phyloP scores from a whole-genome alignment of 64 coral and sea anemone species.

The Dendrophyllia cribrosa region DNA sequence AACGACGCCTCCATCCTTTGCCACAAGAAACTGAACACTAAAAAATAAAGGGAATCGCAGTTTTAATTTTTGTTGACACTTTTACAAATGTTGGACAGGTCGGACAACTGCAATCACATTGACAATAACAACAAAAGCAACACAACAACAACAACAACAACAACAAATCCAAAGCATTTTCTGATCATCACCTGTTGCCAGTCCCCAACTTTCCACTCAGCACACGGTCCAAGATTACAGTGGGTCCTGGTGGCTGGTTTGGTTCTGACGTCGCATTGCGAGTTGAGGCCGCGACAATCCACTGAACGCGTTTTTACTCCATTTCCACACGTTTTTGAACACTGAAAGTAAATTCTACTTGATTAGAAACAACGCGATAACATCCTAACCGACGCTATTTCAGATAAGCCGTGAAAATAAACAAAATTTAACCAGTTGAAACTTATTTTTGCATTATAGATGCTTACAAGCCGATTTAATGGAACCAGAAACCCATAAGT shows the following conservation, averaged over 20 bases:
- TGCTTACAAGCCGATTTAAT: too few species aligned
- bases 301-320: slow-evolving; percentile 79
- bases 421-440: too few species aligned
- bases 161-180: too few species aligned
- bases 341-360: slow-evolving; percentile 29
- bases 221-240: slow-evolving; percentile 44
- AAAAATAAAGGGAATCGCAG: not conserved
- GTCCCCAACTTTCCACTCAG: slow-evolving; percentile 51
- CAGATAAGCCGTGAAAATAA: too few species aligned
- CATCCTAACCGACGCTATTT: too few species aligned
- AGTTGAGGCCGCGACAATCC: slow-evolving; percentile 46
- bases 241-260: not conserved
- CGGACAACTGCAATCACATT: not conserved
- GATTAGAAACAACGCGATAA: too few species aligned
- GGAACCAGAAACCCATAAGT: too few species aligned
- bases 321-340: slow-evolving; percentile 89
- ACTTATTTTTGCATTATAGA: too few species aligned
- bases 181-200: slow-evolving; percentile 39
- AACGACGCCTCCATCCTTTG: not conserved
- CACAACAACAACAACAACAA: not conserved
- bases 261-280: slow-evolving; percentile 13
- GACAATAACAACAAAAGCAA: not conserved
- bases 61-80: not conserved
- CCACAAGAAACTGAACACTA: slow-evolving; percentile 71
- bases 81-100: too few species aligned